Base-by-base conservation (phyloP, 2,113 vertebrate species). In the Camarhynchus parvulus region DNA sequence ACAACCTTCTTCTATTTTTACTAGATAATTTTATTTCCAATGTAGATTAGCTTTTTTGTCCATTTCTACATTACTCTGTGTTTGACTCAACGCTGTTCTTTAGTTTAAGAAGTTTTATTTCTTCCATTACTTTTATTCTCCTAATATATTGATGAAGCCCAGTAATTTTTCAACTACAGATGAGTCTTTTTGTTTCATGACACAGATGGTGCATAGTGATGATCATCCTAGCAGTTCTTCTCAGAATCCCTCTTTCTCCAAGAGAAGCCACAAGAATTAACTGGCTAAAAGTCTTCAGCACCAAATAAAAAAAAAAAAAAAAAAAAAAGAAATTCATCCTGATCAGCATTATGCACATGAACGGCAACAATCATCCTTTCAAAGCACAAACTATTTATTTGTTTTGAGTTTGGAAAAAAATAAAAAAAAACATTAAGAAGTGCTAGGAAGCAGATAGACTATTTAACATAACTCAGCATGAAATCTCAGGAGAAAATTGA, bases 401-500 rank as follows among this genome's bases (percentile, higher is more conserved):
- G 14, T 72, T 63, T 1, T 37, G 72, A 87, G 17, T 92, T 89
- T 75, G 39, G 37, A 55, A 58, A 92, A 28, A 73, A 88, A 84
- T 35, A 30, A 9, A 77, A 67, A 67, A 63, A 67, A 74, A 3
- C 3, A 3, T 52, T 64, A 44, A 67, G 55, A 82, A 70, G 12
- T 44, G 7, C 82, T 73, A 53, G n/a, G 42, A 89, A 92, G 73
- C 23, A 4, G 27, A 15, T 13, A 83, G 72, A n/a, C 33, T 92
- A 23, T 64, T 89, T 85, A 87, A 63, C 10, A 56, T 63, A 77
- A 83, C 21, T 44, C 12, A 92, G 58, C 33, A n/a, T 78, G 68
- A 91, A 90, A 76, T 83, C 59, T 95, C 77, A 77, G 53, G 44
- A 90, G 64, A 85, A 68, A 77, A 92, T 37, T 5, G 3, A 80